These are phyloP conservation scores for Liolophura sinensis DNA, from an alignment of 1,140 invertebrate genomes.

Conservation along the genomic window DNA sequence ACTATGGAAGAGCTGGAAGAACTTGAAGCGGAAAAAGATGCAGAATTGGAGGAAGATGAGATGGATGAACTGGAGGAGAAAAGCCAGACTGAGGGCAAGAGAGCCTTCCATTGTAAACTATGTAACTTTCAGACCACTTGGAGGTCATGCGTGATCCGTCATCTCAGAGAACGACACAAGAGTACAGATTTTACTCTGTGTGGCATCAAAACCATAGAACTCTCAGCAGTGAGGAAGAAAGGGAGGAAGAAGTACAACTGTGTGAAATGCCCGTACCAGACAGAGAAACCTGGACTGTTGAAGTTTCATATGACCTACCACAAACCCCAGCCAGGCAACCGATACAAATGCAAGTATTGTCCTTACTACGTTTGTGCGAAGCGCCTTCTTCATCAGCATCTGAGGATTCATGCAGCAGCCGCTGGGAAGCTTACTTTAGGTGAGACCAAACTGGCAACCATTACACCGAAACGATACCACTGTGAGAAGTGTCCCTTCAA, in stretches of 20 bases:
- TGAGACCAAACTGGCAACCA: not conserved
- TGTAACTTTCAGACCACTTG: conserved; percentile 39
- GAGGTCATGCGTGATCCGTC: conserved; percentile 30
- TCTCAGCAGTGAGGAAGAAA: not conserved
- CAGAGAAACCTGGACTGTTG: conserved; percentile 67
- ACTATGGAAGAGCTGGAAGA: conserved; percentile 6
- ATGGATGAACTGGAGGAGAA: not conserved
- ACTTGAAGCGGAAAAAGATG: conserved; percentile 14
- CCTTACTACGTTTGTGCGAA: conserved; percentile 72
- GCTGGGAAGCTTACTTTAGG: no score
- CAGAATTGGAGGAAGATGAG: not conserved
- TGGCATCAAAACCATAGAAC: not conserved
- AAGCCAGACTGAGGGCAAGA: not conserved
- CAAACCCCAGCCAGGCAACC: conserved; percentile 68
- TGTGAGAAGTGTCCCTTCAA: conserved; percentile 57
- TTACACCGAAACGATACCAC: conserved; percentile 34
- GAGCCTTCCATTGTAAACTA: conserved; percentile 35
- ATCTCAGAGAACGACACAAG: conserved; percentile 27
- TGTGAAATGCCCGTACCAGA: conserved; percentile 75
- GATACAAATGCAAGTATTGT: conserved; percentile 81
- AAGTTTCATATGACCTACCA: conserved; percentile 75
- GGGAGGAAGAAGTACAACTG: conserved; percentile 61
- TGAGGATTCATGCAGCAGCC: conserved; percentile 46
- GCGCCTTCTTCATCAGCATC: conserved; percentile 56
- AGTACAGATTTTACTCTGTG: conserved; percentile 21